Evolutionary conservation across 2,888 invertebrate species (phyloP), one percentile per base, ranked within the genome.

Genomic region (Agrilus cyanescens): DNA sequence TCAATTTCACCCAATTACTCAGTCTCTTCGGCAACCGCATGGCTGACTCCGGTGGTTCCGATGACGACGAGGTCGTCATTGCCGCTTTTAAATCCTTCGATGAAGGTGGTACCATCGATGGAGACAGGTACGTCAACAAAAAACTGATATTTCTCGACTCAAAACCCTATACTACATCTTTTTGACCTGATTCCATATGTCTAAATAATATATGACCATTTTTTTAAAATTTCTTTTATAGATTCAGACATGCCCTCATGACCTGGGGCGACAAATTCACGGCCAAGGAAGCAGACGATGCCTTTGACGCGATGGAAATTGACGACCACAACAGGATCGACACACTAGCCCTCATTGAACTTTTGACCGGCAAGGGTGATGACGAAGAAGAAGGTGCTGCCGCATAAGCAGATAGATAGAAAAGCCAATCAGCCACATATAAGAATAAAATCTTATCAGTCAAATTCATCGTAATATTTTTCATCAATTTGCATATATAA

Each of bases 1-100:
- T 93, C 73, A 93, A 91, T 77, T 93, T 93, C 79, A 93, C 93
- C 59, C 91, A 91, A 73, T 76, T 91, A 67, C 76, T 93, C 65
- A 86, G 85, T 63, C 78, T 93, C 60, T 93, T 93, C 75, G 91
- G 89, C 65, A 80, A 77, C 71, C 84, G 91, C 66, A 90, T 91
- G 86, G 84, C 88, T 62, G 85, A 87, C 59, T 86, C 87, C 56
- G 83, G 85, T 65, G 82, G 82, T 64, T 75, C 81, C 58, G 93
- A 93, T 69, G 90, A 91, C 57, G 93, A 94, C 64, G 89, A 76
- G 54, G 87, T 88, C 61, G 88, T 93, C 68, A 80, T 86, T 69
- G 83, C 80, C 67, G 91, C 91, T 67, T 93, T 93, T 81, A 85
- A 82, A 72, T 82, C 86, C 67, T 93, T 91, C 75, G 90, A 93